Percentiles rank a stretch among this genome's conserved stretches.
Conservation (phyloP, 2,113 vertebrate species). For the Leptodactylus fuscus region DNA sequence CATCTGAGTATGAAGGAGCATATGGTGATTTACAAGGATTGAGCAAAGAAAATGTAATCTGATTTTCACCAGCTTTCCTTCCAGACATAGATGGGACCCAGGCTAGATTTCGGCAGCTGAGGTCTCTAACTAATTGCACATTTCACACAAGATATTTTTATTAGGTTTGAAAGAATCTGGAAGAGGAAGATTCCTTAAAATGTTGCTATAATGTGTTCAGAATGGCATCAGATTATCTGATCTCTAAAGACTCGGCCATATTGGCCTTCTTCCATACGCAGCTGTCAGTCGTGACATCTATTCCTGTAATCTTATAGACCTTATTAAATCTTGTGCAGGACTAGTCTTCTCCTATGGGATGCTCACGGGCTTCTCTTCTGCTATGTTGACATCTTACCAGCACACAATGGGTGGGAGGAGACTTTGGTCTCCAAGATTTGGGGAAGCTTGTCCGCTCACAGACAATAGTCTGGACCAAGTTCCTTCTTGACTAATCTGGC, state of each 20-base stretch:
- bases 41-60: not conserved
- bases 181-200: not conserved
- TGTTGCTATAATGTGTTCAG: not conserved
- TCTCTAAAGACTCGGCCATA: not conserved
- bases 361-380: no score
- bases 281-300: slow-evolving; percentile 6
- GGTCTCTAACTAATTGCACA: not conserved
- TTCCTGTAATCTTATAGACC: not conserved
- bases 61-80: slow-evolving; percentile 9
- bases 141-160: not conserved
- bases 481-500: not conserved
- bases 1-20: not conserved
- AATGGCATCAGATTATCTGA: not conserved
- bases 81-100: not conserved
- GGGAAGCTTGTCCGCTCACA: slow-evolving; percentile 2
- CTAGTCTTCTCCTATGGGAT: not conserved
- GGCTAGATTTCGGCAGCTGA: slow-evolving; percentile 1
- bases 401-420: slow-evolving; percentile 3
- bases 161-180: not conserved
- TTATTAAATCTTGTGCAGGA: not conserved
- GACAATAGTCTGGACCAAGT: no score
- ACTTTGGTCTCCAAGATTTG: not conserved
- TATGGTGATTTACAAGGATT: slow-evolving; percentile 5
- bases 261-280: not conserved
- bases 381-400: slow-evolving; percentile 16